phyloP scores from a whole-genome alignment of 1,140 invertebrate genomes.

The Lethrus apterus region DNA sequence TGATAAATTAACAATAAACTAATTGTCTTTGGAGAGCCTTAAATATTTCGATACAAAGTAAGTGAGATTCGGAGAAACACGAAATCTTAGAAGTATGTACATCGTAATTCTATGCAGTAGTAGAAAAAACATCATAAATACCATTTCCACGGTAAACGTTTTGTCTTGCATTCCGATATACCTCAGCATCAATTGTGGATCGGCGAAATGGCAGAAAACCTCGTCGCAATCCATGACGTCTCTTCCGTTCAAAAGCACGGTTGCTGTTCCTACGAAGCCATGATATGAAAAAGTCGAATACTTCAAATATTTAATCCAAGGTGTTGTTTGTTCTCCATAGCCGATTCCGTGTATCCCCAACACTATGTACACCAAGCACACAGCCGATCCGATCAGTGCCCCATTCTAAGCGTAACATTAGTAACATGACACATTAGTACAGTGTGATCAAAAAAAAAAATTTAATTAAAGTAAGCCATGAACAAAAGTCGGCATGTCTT shows the following conservation, averaged over 20 bases:
- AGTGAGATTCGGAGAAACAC: not conserved
- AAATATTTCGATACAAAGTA: no score
- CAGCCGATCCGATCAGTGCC: constrained; percentile 3
- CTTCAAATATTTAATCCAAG: constrained; percentile 1
- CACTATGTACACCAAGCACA: not conserved
- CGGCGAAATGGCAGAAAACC: constrained; percentile 2
- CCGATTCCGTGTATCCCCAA: not conserved
- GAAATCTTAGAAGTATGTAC: constrained; percentile 1
- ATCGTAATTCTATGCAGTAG: constrained; percentile 1
- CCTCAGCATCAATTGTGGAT: not conserved
- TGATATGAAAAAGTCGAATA: constrained; percentile 2
- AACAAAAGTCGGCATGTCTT: no score
- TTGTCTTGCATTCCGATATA: constrained; percentile 1
- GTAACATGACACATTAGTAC: no score
- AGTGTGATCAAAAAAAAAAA: not conserved
- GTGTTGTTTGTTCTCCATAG: not conserved
- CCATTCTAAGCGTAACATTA: constrained; percentile 2
- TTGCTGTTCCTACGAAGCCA: not conserved
- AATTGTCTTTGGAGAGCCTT: no score
- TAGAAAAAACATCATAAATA: not conserved
- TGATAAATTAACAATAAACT: no score
- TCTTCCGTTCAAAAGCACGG: not conserved
- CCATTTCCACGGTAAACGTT: not conserved
- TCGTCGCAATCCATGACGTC: not conserved
- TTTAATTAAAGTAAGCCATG: not conserved